Evolutionary conservation across 2,113 vertebrate species (phyloP).

Genomic region (Hippopotamus amphibius): DNA sequence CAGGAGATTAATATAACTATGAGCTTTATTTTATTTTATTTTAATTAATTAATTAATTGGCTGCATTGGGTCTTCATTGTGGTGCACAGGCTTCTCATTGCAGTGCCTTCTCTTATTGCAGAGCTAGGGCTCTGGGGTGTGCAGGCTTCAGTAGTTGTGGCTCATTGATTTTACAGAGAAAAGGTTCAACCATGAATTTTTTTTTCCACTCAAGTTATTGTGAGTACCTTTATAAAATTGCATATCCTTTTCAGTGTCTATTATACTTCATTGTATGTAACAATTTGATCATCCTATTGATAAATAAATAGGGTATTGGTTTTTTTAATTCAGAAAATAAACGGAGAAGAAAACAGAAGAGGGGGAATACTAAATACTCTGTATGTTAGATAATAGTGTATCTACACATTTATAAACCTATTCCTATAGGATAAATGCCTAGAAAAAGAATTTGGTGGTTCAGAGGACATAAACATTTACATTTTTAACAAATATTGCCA

Average conservation of each 20-base stretch:
- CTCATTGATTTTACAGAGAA: neutral
- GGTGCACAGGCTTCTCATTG: no score
- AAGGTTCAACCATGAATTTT: neutral
- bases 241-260: neutral
- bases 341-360: neutral
- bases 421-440: neutral
- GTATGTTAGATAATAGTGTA: neutral
- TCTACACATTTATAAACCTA: neutral
- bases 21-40: neutral
- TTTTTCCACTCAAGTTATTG: neutral
- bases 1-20: neutral
- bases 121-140: no score
- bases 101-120: no score
- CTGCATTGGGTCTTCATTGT: no score
- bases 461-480: neutral
- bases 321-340: conserved; percentile 33
- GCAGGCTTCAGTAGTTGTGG: no score
- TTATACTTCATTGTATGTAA: neutral
- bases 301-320: neutral
- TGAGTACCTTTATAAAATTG: neutral
- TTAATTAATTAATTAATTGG: no score
- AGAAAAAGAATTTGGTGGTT: neutral
- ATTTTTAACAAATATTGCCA: neutral
- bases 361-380: neutral
- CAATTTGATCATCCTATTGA: neutral